phyloP scores from a whole-genome alignment of 2,888 invertebrate genomes.

The Junonia oenone region DNA sequence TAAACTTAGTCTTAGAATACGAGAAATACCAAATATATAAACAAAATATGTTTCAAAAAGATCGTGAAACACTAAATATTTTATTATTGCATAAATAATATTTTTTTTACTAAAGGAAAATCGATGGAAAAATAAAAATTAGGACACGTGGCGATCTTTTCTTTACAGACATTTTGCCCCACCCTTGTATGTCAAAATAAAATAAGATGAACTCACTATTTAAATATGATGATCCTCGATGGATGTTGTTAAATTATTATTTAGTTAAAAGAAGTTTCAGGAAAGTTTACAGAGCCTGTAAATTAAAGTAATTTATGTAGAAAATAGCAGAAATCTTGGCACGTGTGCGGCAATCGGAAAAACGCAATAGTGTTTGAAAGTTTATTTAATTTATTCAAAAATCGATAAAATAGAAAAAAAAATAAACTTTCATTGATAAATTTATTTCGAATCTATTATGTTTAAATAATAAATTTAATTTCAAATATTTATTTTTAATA shows the following conservation, averaged over 20 bases:
- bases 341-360: constrained; percentile 77
- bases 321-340: constrained; percentile 76
- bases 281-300: constrained; percentile 49
- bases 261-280: constrained; percentile 37
- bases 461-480: not conserved
- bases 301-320: constrained; percentile 59
- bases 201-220: constrained; percentile 50
- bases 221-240: constrained; percentile 43
- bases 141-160: constrained; percentile 76
- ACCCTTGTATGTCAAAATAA: constrained; percentile 69
- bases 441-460: not conserved
- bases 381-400: constrained; percentile 11
- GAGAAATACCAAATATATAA: not conserved
- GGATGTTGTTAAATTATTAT: constrained; percentile 44
- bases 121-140: constrained; percentile 49
- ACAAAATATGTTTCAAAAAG: not conserved
- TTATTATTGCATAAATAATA: not conserved
- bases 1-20: not conserved
- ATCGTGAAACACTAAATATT: not conserved
- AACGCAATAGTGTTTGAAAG: constrained; percentile 47
- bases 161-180: constrained; percentile 65
- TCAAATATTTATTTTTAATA: too few species aligned
- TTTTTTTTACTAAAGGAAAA: constrained; percentile 34
- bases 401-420: constrained; percentile 19
- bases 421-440: not conserved